Base-by-base conservation (phyloP, 2,888 invertebrate genomes). In the Amphipoea oculea region DNA sequence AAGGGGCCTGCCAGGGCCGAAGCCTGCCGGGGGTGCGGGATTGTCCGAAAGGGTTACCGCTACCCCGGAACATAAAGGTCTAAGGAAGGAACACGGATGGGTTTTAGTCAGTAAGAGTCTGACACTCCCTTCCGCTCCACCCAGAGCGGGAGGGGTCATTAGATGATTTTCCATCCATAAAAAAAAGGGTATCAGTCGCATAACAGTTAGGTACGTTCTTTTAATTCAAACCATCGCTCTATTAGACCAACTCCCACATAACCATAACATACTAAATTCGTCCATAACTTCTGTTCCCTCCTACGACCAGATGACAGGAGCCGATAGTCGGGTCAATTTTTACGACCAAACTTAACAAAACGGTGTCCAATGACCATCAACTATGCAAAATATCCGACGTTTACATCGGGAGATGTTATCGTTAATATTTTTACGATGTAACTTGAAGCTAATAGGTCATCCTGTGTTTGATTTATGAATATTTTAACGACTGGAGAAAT, bases 401-500 rank as follows among this genome's bases (percentile, higher is more conserved):
- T 84, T 76, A 85, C 65, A 54, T 79, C 69, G 40, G 51, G 65
- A 81, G 83, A 86, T 83, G 83, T 88, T 82, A 89, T 81, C 88
- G 81, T 86, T 89, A 86, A 88, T 89, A 89, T 88, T 88, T 87
- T 88, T 81, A 88, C 81, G 81, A 78, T 60, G 86, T 77, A 88
- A 88, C 82, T 85, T 82, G 73, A 88, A 70, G 73, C 88, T 82
- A 85, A 86, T 86, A 86, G 79, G 69, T 81, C 67, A 78, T 86
- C 79, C 81, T 81, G 81, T 79, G 78, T 83, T 76, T 83, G 84
- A 85, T 88, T 89, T 86, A 86, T 75, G 69, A 78, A 72, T 83
- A 80, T 82, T 85, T 89, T 89, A 83, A 82, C 73, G 60, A 75
- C 48, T 67, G 51, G 54, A 78, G 65, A 77, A 73, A 84, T 70